Base-by-base conservation (phyloP, 2,113 vertebrate species). In the Brachyistius frenatus region DNA sequence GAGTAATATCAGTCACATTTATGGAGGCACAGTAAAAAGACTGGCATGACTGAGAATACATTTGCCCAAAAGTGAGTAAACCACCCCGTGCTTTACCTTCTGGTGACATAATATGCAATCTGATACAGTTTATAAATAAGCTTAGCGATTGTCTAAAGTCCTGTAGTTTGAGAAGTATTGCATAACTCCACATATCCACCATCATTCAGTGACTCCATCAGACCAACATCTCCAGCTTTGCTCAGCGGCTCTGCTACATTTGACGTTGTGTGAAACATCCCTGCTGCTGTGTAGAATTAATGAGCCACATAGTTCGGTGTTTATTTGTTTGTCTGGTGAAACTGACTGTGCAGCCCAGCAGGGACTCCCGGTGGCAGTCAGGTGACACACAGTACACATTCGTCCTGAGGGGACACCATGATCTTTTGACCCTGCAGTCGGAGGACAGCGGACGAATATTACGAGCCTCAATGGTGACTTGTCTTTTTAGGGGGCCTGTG, bases 401-500 rank as follows among this genome's bases (percentile, higher is more conserved):
- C 7, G 46, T 82, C 80, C 68, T 57, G 11, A 80, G 47, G 61
- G 69, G 73, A 73, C 74, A 39, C 16, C 0, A 4, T 70, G 76
- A 77, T 84, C 57, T 81, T 80, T 81, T 87, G 82, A 89, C 84
- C 66, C 64, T 73, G 68, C 52, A 55, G 50, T 73, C 4, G 13
- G 35, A 80, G 10, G 63, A 84, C 82, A 74, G 49, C 5, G 36
- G 60, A 79, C 36, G 32, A 87, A 75, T 67, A 77, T 32, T 72
- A 56, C 66, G 49, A 64, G 72, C 77, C 47, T 61, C 54, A n/a
- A 60, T 37, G 23, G 84, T 74, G 76, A 78, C 78, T 77, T 75
- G 69, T 78, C 76, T 69, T 54, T 23, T 87, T 90, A 80, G 85
- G 83, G 65, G 69, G 80, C 46, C 54, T 60, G 72, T 83, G 89